Evolutionary conservation across 37 sponge, comb jelly and placozoan species (phyloP), one percentile per base, ranked within the genome.

Genomic region (Mnemiopsis leidyi): DNA sequence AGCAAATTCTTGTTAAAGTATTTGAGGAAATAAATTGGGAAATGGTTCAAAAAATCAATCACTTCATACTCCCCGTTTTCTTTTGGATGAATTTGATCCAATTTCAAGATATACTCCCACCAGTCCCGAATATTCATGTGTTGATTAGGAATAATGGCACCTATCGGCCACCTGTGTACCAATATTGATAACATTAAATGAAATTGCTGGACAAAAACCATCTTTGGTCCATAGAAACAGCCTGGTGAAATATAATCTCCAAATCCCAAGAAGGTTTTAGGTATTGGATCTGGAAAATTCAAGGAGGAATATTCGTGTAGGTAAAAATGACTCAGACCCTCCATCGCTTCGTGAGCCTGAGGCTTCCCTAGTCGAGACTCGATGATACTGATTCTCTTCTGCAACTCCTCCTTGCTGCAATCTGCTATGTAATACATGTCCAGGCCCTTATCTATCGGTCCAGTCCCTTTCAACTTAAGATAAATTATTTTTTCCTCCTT

Each of bases 241-340:
- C 40, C 61, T 5, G 16, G 38, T 26, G 61, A 29, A 5, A 26
- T 39, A 25, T 36, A 85, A 21, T 40, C 61, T 28, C 61, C 90
- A 20, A 9, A 18, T 23, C n/a, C 33, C n/a, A 85, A n/a, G 39
- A 85, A 40, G 3, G 32, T 9, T 39, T 85, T 61, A 23, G 90
- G 90, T 36, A 85, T 85, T 38, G 40, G 28, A 25, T 85, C 35
- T 26, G 90, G 90, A 40, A 85, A 85, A 38, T 16, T n/a, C n/a
- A 23, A 39, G 39, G 25, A 85, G 20, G 75, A 13, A 71, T 29
- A 18, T 2, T 3, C 30, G 5, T n/a, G 25, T 7, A 71, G 30
- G 61, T 48, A 48, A 48, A 48, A 5, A 48, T 48, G 61, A 48
- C 61, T 48, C 21, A 71, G 7, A 23, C 75, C 75, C 30, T 71